Evolutionary conservation across 2,888 invertebrate genomes (phyloP).

Genomic region (Caenorhabditis angaria): DNA sequence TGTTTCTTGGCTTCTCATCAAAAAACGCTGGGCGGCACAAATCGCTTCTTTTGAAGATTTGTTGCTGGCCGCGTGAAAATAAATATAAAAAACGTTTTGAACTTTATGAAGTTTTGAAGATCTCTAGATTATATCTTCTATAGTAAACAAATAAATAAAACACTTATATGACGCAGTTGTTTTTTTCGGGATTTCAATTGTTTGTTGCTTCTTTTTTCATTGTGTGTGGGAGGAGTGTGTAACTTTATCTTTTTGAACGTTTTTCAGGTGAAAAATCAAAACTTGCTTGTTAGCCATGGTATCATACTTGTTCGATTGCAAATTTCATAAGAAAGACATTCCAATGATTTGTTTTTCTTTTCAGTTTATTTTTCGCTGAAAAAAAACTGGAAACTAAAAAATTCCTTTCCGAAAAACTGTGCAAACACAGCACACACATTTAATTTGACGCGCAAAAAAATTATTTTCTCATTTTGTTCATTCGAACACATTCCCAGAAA

Average conservation of each 20-base stretch:
- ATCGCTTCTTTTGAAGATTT: not conserved
- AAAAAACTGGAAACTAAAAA: too few relatives aligned
- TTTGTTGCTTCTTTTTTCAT: not conserved
- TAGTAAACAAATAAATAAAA: conserved; percentile 23
- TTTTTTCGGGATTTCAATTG: not conserved
- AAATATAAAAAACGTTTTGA: not conserved
- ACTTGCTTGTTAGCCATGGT: not conserved
- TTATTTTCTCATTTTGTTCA: not conserved
- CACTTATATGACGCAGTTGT: conserved; percentile 28
- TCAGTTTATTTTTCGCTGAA: too few relatives aligned
- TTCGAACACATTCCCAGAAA: not conserved
- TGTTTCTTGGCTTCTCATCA: conserved; percentile 10
- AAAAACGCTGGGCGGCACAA: not conserved
- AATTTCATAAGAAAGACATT: not conserved
- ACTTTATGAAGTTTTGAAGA: too few relatives aligned
- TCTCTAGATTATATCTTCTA: not conserved
- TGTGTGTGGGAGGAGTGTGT: conserved; percentile 5
- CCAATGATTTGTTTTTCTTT: not conserved
- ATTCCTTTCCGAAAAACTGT: not conserved
- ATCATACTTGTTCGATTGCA: not conserved
- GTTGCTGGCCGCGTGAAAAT: not conserved
- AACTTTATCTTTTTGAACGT: conserved; percentile 10
- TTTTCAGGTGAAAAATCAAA: conserved; percentile 11
- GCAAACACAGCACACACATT: not conserved
- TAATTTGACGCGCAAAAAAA: not conserved